Evolutionary conservation across 2,888 invertebrate species (phyloP), one percentile per base, ranked within the genome.

Genomic region (Diplazon laetatorius): DNA sequence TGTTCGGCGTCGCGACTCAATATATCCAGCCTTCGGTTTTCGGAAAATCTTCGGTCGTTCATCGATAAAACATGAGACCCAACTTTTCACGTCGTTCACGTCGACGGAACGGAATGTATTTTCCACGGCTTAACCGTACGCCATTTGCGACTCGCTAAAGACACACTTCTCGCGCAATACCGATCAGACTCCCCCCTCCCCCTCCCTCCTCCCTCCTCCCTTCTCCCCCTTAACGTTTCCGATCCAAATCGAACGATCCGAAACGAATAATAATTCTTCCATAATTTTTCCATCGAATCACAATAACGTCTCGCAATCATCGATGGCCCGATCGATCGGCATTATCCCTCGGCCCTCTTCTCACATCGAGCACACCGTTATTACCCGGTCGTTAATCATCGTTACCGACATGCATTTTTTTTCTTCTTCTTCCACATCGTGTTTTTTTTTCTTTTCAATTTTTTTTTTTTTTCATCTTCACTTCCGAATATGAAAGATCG

Each of bases 21-120:
- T n/a, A n/a, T n/a, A n/a, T n/a, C n/a, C n/a, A n/a, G n/a, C 30
- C 22, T 44, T 42, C 18, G 6, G 59, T n/a, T 16, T 30, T 8
- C n/a, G n/a, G 6, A 9, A 14, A 25, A 48, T n/a, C 16, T 63
- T 37, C 42, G 42, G n/a, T 20, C 30, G 20, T 76, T 66, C 60
- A 66, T 71, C 65, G 59, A 76, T 76, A 60, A 76, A 76, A 76
- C 60, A 76, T 71, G 71, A 71, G 76, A n/a, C n/a, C 18, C 30
- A 66, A 76, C 37, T 18, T 66, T 59, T 70, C 59, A 37, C 70
- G 44, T 12, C 62, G 62, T 6, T 20, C 42, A n/a, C 22, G 20
- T 20, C 22, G 12, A 9, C 10, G 1, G 30, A 4, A 22, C 39
- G 50, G 16, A n/a, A 66, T 12, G 22, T 22, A 57, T 25, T 18